A percentile compares a stretch with the other conserved stretches of the same genome.
These are phyloP conservation scores for Grapholita molesta DNA, from an alignment of 1,140 invertebrate species.

Conservation along the genomic window DNA sequence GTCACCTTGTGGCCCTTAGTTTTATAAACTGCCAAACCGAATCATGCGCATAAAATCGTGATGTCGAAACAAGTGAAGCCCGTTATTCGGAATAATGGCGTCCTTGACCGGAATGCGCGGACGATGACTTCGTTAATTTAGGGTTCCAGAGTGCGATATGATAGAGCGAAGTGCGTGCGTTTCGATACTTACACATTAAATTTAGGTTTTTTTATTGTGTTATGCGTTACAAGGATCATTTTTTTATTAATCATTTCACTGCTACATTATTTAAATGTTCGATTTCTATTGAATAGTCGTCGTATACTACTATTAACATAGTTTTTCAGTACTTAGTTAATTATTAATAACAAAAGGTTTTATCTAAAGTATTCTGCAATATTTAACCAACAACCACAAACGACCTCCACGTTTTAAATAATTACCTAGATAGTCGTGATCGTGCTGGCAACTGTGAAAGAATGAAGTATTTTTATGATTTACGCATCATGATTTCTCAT, in stretches of 20 bases:
- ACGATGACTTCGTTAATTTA: neutral
- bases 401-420: neutral
- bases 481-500: too few relatives aligned
- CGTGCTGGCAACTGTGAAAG: neutral
- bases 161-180: neutral
- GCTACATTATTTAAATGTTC: too few relatives aligned
- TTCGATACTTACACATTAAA: neutral
- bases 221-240: too few relatives aligned
- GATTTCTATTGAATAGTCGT: too few relatives aligned
- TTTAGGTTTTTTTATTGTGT: neutral
- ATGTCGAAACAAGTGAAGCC: neutral
- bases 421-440: neutral
- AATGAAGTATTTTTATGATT: neutral
- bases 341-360: neutral
- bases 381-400: neutral
- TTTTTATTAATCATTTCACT: too few relatives aligned
- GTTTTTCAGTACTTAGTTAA: too few relatives aligned
- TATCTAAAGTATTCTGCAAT: neutral
- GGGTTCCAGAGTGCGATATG: neutral
- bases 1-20: neutral
- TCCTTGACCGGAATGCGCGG: neutral
- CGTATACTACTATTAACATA: too few relatives aligned
- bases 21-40: neutral
- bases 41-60: constrained; percentile 7
- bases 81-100: constrained; percentile 5